Conservation (phyloP, 2,888 invertebrate species). For the Aelia acuminata region DNA sequence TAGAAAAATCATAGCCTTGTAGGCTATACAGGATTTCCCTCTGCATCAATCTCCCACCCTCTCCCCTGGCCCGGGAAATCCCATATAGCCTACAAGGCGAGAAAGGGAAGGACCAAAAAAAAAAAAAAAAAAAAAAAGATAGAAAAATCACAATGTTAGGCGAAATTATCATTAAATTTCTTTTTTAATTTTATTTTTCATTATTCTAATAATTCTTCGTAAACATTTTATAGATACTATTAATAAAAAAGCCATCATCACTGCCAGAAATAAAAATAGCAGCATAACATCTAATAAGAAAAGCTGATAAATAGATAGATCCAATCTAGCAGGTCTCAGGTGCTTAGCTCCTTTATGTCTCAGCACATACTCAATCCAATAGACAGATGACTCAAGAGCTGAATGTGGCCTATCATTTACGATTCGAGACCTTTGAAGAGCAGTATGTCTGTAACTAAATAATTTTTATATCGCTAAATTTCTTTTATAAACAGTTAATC, state of each 20-base stretch:
- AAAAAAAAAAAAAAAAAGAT: too few relatives aligned
- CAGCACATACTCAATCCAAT: slow-evolving; percentile 77
- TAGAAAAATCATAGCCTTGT: too few relatives aligned
- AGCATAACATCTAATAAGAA: slow-evolving; percentile 66
- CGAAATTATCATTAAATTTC: not conserved
- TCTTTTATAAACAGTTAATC: not conserved
- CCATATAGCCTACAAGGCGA: too few relatives aligned
- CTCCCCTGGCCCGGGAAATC: too few relatives aligned
- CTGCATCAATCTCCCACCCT: too few relatives aligned
- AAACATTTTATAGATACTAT: not conserved
- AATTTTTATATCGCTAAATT: not conserved
- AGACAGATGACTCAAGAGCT: slow-evolving; percentile 75
- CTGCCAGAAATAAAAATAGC: not conserved
- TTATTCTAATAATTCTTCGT: not conserved
- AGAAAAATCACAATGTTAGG: not conserved
- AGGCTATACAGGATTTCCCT: too few relatives aligned
- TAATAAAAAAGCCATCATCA: not conserved
- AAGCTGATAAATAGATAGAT: slow-evolving; percentile 67
- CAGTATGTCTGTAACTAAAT: slow-evolving; percentile 62
- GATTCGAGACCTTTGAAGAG: slow-evolving; percentile 62
- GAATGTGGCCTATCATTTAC: slow-evolving; percentile 72
- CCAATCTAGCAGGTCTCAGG: slow-evolving; percentile 66
- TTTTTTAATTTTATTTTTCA: not conserved
- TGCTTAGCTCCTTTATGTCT: slow-evolving; percentile 72
- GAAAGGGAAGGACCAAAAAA: too few relatives aligned